These are phyloP conservation scores for Pteropus rufus DNA, from an alignment of 2,797 vertebrate genomes.

Conservation along the genomic window DNA sequence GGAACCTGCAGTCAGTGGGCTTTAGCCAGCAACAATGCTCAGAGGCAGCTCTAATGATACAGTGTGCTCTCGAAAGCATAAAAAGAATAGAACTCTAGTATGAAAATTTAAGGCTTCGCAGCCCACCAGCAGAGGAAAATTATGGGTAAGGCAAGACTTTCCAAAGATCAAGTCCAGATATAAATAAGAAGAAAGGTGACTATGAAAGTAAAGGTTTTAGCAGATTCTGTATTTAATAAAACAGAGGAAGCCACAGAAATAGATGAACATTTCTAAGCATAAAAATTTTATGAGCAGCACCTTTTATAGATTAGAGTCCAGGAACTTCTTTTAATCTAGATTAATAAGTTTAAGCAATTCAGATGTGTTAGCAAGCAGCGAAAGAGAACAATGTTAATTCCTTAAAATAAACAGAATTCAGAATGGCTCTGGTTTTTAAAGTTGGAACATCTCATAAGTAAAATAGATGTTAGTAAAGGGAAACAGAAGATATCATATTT, in stretches of 20 bases:
- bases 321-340: background rate
- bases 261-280: background rate
- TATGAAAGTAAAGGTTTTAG: background rate
- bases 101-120: background rate
- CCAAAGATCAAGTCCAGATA: background rate
- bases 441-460: background rate
- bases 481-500: background rate
- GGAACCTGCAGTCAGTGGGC: background rate
- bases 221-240: background rate
- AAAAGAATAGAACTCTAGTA: background rate
- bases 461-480: background rate
- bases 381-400: background rate
- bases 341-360: background rate
- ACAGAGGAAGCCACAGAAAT: background rate
- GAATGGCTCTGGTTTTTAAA: constrained; percentile 8
- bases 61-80: background rate
- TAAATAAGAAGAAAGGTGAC: background rate
- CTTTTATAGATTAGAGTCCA: background rate
- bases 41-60: background rate
- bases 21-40: background rate
- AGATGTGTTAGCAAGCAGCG: background rate
- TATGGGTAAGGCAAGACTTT: background rate
- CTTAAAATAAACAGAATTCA: constrained; percentile 21
- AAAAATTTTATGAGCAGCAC: background rate
- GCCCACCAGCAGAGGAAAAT: background rate